Evolutionary conservation across 2,113 vertebrate genomes (phyloP).

Genomic region (Neolamprologus ventralis): DNA sequence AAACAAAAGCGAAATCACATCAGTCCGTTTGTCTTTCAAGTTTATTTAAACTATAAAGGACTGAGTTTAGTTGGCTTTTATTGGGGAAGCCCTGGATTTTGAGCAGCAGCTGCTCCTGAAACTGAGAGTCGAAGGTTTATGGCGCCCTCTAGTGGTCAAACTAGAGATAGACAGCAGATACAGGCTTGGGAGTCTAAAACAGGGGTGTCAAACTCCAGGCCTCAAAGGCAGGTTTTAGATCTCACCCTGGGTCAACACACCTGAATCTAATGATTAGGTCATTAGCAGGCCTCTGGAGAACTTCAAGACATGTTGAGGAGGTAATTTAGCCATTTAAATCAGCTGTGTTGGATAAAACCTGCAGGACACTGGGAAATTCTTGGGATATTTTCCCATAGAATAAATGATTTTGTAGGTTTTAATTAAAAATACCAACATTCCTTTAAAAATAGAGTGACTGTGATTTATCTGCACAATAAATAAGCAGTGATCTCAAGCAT

Average conservation of each 20-base stretch:
- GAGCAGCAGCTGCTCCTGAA: background rate
- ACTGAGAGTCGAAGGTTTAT: background rate
- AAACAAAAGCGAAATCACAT: background rate
- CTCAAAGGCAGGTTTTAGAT: fast-evolving
- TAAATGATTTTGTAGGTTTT: background rate
- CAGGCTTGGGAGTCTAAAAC: background rate
- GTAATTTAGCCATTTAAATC: fast-evolving
- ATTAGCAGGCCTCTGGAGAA: background rate
- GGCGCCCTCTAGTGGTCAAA: conserved; percentile 24
- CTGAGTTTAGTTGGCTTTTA: background rate
- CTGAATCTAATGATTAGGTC: background rate
- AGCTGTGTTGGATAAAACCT: background rate
- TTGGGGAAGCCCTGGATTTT: background rate
- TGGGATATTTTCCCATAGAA: background rate
- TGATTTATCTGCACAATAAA: conserved; percentile 49
- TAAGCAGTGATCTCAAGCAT: conserved; percentile 70
- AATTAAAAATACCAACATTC: background rate
- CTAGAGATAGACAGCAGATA: background rate
- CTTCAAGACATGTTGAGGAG: background rate
- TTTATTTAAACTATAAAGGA: background rate
- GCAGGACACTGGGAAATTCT: background rate
- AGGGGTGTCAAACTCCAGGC: fast-evolving
- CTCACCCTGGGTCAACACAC: background rate
- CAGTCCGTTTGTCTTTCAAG: background rate
- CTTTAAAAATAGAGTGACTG: background rate